Base-by-base conservation (phyloP, 2,888 invertebrate species). In the Leucophenga montana region DNA sequence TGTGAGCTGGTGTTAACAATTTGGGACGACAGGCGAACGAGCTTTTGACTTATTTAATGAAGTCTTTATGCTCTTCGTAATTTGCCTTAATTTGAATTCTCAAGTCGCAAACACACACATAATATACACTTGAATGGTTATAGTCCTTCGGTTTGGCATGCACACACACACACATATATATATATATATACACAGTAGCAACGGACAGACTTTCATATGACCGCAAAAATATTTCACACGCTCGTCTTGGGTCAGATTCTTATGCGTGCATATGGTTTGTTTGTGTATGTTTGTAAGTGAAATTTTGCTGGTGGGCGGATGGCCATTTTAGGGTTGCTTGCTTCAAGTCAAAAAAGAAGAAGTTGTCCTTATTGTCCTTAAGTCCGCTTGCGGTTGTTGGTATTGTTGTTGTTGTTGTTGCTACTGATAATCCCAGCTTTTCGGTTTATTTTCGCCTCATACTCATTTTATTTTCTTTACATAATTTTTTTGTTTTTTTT, bases 201-300 rank as follows among this genome's bases (percentile, higher is more conserved):
- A 22, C 72, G 39, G 65, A 33, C 57, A 31, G 48, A 66, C 48
- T 53, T 59, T 48, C 61, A 53, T 61, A 71, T 69, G 67, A 75
- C 81, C 77, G 67, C 78, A 74, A 70, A 75, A 69, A 77, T 77
- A 78, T 77, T 77, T 78, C 73, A 71, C 78, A 78, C 80, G 71
- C 71, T 75, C 11, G 68, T 16, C 61, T 68, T 48, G 67, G 75
- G 70, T 78, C 72, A 72, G 62, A 62, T 62, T 62, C 39, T 39
- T 62, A 14, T 62, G 20, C 54, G 22, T 57, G 20, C n/a, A 13
- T 27, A 4, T 14, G 5, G 46, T 20, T 46, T 62, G 44, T 14
- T n/a, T 46, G 62, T 14, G 62, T 44, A 11, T 11, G 20, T 46
- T 13, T 46, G 62, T n/a, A 20, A 3, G 62, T 22, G 20, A 27